A percentile compares a stretch with the other conserved stretches of the same genome.
phyloP scores from a whole-genome alignment of 2,797 vertebrate genomes.

The Ctenopoma kingsleyae region DNA sequence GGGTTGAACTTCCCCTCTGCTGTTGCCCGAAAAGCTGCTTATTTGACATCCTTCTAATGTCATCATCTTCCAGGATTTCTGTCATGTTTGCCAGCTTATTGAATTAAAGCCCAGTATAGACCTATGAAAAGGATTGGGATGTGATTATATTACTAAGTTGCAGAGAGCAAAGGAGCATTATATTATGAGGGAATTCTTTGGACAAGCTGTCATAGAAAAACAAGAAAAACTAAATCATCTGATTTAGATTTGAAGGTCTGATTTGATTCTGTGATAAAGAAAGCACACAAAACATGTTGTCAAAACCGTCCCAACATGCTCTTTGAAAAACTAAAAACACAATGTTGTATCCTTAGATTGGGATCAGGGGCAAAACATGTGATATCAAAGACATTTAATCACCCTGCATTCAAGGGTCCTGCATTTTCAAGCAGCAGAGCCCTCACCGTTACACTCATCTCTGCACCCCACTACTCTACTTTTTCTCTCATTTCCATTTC shows the following conservation, averaged over 20 bases:
- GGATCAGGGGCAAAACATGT: background rate
- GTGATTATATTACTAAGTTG: background rate
- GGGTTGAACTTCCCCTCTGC: constrained; percentile 32
- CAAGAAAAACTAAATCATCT: background rate
- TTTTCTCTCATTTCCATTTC: constrained; percentile 7
- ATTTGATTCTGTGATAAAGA: background rate
- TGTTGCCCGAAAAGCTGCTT: constrained; percentile 32
- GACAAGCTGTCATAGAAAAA: background rate
- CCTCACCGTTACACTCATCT: constrained; percentile 5
- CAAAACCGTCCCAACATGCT: background rate
- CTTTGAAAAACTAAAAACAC: background rate
- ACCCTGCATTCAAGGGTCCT: too few relatives aligned
- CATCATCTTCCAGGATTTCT: constrained; percentile 40
- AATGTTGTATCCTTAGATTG: background rate
- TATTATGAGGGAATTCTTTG: background rate
- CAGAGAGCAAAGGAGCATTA: background rate
- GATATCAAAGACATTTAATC: background rate
- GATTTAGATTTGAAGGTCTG: background rate
- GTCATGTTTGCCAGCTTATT: constrained; percentile 20
- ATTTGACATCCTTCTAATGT: constrained; percentile 43
- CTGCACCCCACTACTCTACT: constrained; percentile 6
- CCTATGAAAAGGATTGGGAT: background rate
- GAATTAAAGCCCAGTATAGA: background rate
- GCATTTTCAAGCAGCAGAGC: background rate
- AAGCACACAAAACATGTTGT: background rate